phyloP scores from a whole-genome alignment of 2,888 invertebrate species.

The Acanthoscelides obtectus region DNA sequence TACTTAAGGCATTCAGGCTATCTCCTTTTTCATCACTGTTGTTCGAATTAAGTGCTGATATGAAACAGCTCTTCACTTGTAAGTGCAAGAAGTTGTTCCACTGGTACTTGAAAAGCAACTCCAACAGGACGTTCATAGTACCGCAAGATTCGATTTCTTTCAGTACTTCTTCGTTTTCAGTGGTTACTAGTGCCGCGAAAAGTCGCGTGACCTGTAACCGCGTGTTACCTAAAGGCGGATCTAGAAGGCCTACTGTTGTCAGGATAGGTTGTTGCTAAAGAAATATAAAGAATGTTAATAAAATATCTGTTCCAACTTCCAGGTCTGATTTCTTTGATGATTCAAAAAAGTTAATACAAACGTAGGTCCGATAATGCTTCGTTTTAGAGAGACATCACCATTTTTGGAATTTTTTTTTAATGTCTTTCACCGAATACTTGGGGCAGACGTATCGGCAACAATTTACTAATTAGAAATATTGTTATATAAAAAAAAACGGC shows the following conservation, averaged over 20 bases:
- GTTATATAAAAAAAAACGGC: too few species aligned
- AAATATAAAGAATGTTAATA: slow-evolving; percentile 5
- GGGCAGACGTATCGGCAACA: too few species aligned
- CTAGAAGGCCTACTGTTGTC: slow-evolving; percentile 65
- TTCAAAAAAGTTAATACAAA: too few species aligned
- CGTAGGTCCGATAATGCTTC: too few species aligned
- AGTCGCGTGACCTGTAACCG: slow-evolving; percentile 77
- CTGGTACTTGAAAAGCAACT: slow-evolving; percentile 83
- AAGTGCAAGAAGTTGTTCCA: slow-evolving; percentile 96
- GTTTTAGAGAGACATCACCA: too few species aligned
- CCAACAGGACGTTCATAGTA: slow-evolving; percentile 64
- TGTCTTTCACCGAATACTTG: too few species aligned
- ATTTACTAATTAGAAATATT: too few species aligned
- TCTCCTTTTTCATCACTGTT: slow-evolving; percentile 40
- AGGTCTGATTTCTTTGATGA: too few species aligned
- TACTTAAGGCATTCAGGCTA: slow-evolving; percentile 50
- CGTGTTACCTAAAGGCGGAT: slow-evolving; percentile 74
- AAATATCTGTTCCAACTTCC: too few species aligned
- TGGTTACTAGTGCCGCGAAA: slow-evolving; percentile 69
- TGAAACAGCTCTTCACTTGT: slow-evolving; percentile 77
- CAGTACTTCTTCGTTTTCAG: slow-evolving; percentile 68
- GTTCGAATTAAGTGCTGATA: slow-evolving; percentile 58
- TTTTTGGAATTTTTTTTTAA: too few species aligned
- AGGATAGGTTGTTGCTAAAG: slow-evolving; percentile 59
- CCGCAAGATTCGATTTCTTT: slow-evolving; percentile 55